A percentile compares a stretch with the other conserved stretches of the same genome.
Evolutionary conservation across 2,888 invertebrate genomes (phyloP).

Genomic region (Phytoseiulus persimilis): DNA sequence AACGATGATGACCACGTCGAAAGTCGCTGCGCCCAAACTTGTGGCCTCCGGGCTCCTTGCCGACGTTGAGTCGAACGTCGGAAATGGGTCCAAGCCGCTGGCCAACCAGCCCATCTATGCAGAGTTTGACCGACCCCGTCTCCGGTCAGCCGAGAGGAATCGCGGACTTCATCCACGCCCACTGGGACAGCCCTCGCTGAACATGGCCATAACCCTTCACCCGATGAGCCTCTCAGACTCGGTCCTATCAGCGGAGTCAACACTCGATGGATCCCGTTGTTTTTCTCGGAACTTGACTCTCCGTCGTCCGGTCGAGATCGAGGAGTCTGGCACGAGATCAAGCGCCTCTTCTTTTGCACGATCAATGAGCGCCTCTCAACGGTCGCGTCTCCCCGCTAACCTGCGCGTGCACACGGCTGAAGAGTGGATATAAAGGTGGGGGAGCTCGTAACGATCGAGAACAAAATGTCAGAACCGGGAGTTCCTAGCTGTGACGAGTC

Average conservation of each 20-base stretch:
- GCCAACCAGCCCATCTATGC: neutral
- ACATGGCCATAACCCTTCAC: neutral
- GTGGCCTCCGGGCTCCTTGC: neutral
- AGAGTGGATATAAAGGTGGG: too few species aligned
- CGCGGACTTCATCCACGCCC: too few species aligned
- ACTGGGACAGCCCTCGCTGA: neutral
- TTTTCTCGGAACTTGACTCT: neutral
- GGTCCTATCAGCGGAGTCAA: neutral
- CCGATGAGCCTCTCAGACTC: neutral
- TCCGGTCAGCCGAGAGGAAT: too few species aligned
- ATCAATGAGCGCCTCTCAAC: too few species aligned
- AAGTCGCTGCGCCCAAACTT: neutral
- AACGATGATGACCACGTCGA: neutral
- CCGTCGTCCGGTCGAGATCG: neutral
- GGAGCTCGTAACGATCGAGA: too few species aligned
- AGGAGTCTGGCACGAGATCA: neutral
- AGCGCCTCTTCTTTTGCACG: too few species aligned
- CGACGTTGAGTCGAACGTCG: neutral
- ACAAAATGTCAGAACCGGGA: too few species aligned
- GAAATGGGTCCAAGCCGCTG: neutral
- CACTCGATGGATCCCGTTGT: neutral
- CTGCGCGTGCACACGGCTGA: too few species aligned
- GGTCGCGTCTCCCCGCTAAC: too few species aligned
- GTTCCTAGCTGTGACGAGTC: too few species aligned
- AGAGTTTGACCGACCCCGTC: neutral